Base-by-base conservation (phyloP, 2,797 vertebrate species). In the Denticeps clupeoides region DNA sequence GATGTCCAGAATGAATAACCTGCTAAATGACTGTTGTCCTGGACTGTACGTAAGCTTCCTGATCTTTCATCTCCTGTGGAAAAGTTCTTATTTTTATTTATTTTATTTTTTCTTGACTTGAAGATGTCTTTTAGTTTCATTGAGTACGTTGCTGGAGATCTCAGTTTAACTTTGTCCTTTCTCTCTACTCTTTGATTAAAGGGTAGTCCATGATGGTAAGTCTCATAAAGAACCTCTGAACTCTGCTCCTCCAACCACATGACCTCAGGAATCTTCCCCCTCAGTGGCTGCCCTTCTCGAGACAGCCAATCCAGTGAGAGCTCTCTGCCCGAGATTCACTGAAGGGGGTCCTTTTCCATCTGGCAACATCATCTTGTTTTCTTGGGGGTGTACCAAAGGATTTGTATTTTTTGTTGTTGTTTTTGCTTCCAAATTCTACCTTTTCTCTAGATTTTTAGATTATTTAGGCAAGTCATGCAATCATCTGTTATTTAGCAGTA, bases 131-230 rank as follows among this genome's bases (percentile, higher is more conserved):
- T 11, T 87, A 79, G 81, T 82, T 82, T 82, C 80, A 85, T 78
- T 85, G 86, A 83, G 84, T 78, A 67, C 82, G 52, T 75, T 63
- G 68, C 73, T 69, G 79, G 84, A 88, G 89, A 89, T 84, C 92
- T 92, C 88, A 89, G 88, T 96, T 94, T 99, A 96, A 99, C 93
- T 96, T 93, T 96, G 89, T 96, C 91, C 91, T 99, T 96, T 99
- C 77, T 99, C 91, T 97, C 93, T 99, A 97, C 93, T 99, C 93
- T 99, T 97, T 99, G 86, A 97, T 99, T 99, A 93, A 99, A 99
- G 93, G 95, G 93, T 97, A 97, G 93, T 92, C 91, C 90, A 82
- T 94, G 93, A 92, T 96, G 93, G 93, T 97, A 99, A 99, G 95
- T 99, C 82, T 86, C 92, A 96, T 93, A 99, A 81, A 87, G 93